Base-by-base conservation (phyloP, 2,888 invertebrate genomes). In the Sarcophaga subvicina region DNA sequence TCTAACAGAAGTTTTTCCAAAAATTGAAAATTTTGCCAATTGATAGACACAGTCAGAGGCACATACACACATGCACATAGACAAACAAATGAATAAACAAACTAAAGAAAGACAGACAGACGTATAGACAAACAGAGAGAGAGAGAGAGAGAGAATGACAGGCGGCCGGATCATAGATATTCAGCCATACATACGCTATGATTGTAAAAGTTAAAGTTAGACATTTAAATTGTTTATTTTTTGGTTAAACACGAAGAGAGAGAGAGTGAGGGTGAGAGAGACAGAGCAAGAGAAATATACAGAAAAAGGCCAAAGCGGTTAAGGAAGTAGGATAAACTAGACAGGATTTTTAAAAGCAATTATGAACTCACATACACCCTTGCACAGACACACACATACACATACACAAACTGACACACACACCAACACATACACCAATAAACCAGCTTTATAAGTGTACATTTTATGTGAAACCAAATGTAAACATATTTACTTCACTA, bases 11-110 rank as follows among this genome's bases (percentile, higher is more conserved):
- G 66, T 60, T 71, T 84, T 81, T 72, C 37, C 54, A 54, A 76
- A 88, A 89, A 89, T 88, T 88, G 88, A 89, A 88, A 83, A 89
- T 88, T 87, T 87, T 75, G 85, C 89, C 88, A 88, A 88, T 88
- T 83, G 88, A 88, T 84, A 87, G 88, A 86, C 82, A 75, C 37
- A 62, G 25, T 72, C 73, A 6, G 10, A 62, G 25, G 49, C 3
- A 70, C 3, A 62, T 8, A 22, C 20, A 63, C 63, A n/a, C n/a
- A n/a, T 62, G 5, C 25, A 69, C 25, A 64, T 49, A 47, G 22
- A 71, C 22, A 2, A 4, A 17, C 54, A n/a, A 17, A 20, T 62
- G 10, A 62, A 62, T n/a, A 10, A 20, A 20, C 49, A 49, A 17
- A 72, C 49, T 73, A 4, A 83, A 62, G 12, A n/a, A 82, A 54